Base-by-base conservation (phyloP, 2,797 vertebrate species). In the Melanotaenia parkinsoni region DNA sequence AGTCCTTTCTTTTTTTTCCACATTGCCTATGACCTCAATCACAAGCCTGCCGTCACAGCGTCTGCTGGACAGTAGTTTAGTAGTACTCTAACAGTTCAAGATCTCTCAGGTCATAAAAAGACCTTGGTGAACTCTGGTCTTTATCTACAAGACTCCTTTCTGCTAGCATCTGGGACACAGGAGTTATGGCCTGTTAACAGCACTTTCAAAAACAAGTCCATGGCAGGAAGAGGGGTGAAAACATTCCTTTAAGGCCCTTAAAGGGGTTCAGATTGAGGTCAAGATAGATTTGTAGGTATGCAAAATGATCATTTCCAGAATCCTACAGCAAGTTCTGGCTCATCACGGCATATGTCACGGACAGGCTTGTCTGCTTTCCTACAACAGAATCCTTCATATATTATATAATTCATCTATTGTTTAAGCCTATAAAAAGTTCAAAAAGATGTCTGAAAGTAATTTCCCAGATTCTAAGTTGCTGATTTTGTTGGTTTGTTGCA, bases 1-100 rank as follows among this genome's bases (percentile, higher is more conserved):
- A 84, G 53, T 50, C 18, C 1, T 2, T 4, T 63, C 58, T 72
- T 51, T 37, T 67, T 50, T 5, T 11, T 22, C 53, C 70, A 26
- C 14, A 26, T 72, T 65, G 40, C 71, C 77, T 85, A 80, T 82
- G 83, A 88, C 91, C 91, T 88, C 73, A 80, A 87, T 91, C 82
- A 14, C 70, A 56, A 47, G 26, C 67, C 35, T 0, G 26, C 32
- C 30, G 30, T 75, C 74, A 35, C 32, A 2, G n/a, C 67, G 60
- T 47, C 24, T 35, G 72, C 67, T 43, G 64, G 83, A 74, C 74
- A 61, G 75, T 5, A 38, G 77, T 75, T 65, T 28, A 37, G 58
- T 65, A 35, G 54, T 28, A 37, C 38, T 45, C 35, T 60, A 1
- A 59, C 53, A 22, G 35, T 12, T 65, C 77, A 68, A 33, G 69